Evolutionary conservation across 2,797 vertebrate species (phyloP), one percentile per base, ranked within the genome.

Genomic region (Hozukius guyotensis): DNA sequence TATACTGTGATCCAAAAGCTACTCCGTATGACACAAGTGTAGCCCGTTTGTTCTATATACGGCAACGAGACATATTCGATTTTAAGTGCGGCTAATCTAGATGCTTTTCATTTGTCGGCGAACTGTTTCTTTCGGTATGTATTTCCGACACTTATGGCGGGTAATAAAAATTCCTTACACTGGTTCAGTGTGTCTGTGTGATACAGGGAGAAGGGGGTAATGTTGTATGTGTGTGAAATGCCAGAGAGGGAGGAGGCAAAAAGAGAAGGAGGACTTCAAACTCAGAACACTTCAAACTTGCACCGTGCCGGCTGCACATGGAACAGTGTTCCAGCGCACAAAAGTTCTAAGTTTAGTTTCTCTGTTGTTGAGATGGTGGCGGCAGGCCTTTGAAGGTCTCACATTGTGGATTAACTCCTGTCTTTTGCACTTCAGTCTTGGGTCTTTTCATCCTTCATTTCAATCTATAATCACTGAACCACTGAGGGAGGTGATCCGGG

Each of bases 231-330:
- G 36, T 61, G 61, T 49, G 67, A 70, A 13, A 83, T 85, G 75
- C 36, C 72, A 84, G 49, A 72, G 76, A 84, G 80, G 62, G 77
- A 65, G 77, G 60, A 34, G 62, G 75, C 52, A 49, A 60, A 78
- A 62, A 24, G 60, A 63, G 67, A 80, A 63, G 49, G 25, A 69
- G 81, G 24, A 67, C 74, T 38, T 38, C 36, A 38, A 38, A 38
- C 36, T 38, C 49, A 72, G 22, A 72, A 12, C 72, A 68, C 65
- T 81, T 68, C 14, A 34, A 25, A 60, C 27, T 18, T 12, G 13
- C 6, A 4, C 60, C 24, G 49, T 42, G 61, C 31, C 4, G 32
- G 16, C 77, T 80, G 64, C 65, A 55, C 79, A 68, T 13, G 18
- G 67, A 71, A 2, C 29, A 27, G 70, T 25, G 42, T 49, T 57